These are phyloP conservation scores for Calliscelio sp. DNA, from an alignment of 2,888 invertebrate genomes.

Conservation along the genomic window DNA sequence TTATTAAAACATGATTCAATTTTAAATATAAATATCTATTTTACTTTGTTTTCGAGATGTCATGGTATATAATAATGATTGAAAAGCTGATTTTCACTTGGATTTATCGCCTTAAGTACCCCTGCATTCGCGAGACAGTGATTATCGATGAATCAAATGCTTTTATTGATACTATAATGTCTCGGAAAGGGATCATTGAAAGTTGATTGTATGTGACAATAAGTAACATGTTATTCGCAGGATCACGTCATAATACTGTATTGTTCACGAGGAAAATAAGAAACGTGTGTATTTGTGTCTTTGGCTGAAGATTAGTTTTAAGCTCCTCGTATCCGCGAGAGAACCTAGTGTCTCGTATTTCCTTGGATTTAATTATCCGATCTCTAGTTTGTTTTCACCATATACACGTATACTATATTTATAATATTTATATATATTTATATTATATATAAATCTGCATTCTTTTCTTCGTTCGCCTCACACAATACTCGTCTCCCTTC, in stretches of 20 bases:
- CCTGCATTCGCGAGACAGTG: no score
- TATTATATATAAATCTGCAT: constrained; percentile 78
- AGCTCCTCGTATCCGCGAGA: constrained; percentile 54
- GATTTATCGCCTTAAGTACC: neutral
- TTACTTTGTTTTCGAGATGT: no score
- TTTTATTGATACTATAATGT: constrained; percentile 13
- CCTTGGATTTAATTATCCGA: constrained; percentile 23
- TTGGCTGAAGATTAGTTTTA: constrained; percentile 58
- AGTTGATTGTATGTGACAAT: constrained; percentile 62
- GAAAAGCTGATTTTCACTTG: constrained; percentile 11
- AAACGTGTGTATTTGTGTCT: constrained; percentile 61
- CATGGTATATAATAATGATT: no score
- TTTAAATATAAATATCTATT: no score
- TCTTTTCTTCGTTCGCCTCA: constrained; percentile 76
- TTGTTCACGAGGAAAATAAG: constrained; percentile 61
- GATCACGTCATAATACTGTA: constrained; percentile 67
- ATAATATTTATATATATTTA: constrained; percentile 69
- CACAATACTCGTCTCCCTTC: constrained; percentile 58
- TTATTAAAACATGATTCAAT: no score
- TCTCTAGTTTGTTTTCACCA: constrained; percentile 55
- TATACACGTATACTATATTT: constrained; percentile 72
- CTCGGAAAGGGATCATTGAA: constrained; percentile 19
- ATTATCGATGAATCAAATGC: no score
- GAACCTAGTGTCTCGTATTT: constrained; percentile 39
- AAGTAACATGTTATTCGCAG: constrained; percentile 60